Percentiles rank a stretch among this genome's conserved stretches.
These are phyloP conservation scores for Drosophila quasianomalipes DNA, from an alignment of 2,888 invertebrate species.

Conservation along the genomic window DNA sequence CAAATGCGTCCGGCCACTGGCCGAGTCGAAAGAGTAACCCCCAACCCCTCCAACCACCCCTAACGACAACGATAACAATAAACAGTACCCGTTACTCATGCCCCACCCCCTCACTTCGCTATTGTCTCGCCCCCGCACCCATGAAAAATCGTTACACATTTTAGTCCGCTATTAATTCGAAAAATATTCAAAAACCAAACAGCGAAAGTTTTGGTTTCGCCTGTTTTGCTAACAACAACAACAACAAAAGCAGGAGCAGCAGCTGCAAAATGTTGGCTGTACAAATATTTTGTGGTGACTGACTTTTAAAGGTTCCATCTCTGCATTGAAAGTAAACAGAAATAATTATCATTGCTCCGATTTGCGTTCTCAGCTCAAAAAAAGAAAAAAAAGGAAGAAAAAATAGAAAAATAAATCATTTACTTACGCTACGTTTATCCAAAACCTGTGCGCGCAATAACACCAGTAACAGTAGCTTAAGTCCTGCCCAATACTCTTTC, in stretches of 20 bases:
- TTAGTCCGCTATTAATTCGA: slow-evolving; percentile 72
- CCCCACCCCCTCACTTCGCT: background rate
- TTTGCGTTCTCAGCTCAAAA: slow-evolving; percentile 38
- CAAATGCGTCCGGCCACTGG: slow-evolving; percentile 64
- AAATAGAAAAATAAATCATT: slow-evolving; percentile 57
- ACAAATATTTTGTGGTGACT: slow-evolving; percentile 46
- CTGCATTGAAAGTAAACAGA: slow-evolving; percentile 54
- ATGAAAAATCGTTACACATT: slow-evolving; percentile 74
- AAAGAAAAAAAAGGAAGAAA: slow-evolving; percentile 8
- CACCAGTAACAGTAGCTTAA: background rate
- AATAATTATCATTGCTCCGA: slow-evolving; percentile 63
- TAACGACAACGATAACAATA: slow-evolving; percentile 32
- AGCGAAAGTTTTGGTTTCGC: slow-evolving; percentile 47
- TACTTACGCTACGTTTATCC: slow-evolving; percentile 68
- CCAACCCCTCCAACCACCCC: background rate
- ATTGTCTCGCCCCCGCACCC: slow-evolving; percentile 33
- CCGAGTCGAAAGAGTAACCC: slow-evolving; percentile 6
- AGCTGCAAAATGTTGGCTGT: slow-evolving; percentile 27
- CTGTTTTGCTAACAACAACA: slow-evolving; percentile 36
- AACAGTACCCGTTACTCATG: background rate
- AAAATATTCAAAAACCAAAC: slow-evolving; percentile 64
- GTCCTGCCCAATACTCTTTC: slow-evolving; percentile 10
- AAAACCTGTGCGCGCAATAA: slow-evolving; percentile 2
- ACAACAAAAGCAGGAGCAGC: slow-evolving; percentile 14
- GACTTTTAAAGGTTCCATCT: slow-evolving; percentile 9